Evolutionary conservation across 2,113 vertebrate genomes (phyloP), one percentile per base, ranked within the genome.

Genomic region (Butorides virescens): DNA sequence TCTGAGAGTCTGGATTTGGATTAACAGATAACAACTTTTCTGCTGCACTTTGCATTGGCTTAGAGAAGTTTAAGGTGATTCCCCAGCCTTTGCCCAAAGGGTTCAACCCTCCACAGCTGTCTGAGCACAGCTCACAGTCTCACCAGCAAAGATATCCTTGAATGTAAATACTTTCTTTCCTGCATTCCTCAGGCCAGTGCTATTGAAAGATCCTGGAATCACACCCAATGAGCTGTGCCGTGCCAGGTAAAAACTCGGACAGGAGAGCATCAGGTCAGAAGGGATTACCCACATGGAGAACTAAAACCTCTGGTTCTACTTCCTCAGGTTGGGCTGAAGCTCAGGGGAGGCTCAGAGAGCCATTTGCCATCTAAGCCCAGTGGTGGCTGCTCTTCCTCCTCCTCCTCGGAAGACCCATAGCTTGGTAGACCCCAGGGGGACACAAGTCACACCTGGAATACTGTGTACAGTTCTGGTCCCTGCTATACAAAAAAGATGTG

Each of bases 331-430:
- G 55, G 56, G 15, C 29, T 26, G 67, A 44, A 85, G 55, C n/a
- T 50, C 30, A 1, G 18, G 36, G 32, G 19, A 42, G 29, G 52
- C 66, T 77, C 25, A 20, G 49, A 39, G 39, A 58, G 3, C 11
- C 62, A 6, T 7, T 34, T 22, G 21, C 52, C 42, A 13, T 52
- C 34, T 15, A 7, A 79, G 5, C 18, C 53, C 13, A 32, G 37
- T 1, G 0, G 19, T 5, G 53, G 13, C 39, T 49, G 25, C n/a
- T 50, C 49, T 23, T 77, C 39, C 46, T 55, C 53, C 29, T 63
- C 26, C 32, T 46, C 18, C 2, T 10, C 5, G 1, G 36, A 39
- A 46, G 39, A n/a, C 9, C 13, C 18, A 1, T 3, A 1, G 0
- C 61, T 36, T 0, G 3, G 37, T 1, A 2, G 30, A 5, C 23